Evolutionary conservation across 1,140 invertebrate species (phyloP).

Genomic region (Drepana arcuata): DNA sequence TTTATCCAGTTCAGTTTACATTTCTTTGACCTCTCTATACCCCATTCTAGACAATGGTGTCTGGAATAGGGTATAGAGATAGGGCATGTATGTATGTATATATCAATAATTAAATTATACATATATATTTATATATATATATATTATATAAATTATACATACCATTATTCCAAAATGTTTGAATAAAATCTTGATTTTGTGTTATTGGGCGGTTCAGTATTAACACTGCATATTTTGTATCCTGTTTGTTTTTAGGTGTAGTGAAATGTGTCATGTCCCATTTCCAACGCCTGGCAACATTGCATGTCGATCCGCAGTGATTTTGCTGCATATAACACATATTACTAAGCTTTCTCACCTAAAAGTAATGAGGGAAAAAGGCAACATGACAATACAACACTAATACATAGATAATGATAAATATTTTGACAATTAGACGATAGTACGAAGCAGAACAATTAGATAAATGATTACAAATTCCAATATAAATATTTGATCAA

Average conservation of each 20-base stretch:
- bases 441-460: too few relatives aligned
- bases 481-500: too few relatives aligned
- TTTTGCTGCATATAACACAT: conserved; percentile 28
- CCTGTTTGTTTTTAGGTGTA: conserved; percentile 7
- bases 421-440: too few relatives aligned
- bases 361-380: conserved; percentile 11
- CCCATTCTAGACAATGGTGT: too few relatives aligned
- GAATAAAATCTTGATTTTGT: conserved; percentile 35
- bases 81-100: too few relatives aligned
- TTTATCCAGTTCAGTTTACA: too few relatives aligned
- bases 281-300: conserved; percentile 28
- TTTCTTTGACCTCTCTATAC: too few relatives aligned
- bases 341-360: conserved; percentile 27
- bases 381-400: neutral
- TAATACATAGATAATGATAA: neutral
- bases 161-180: conserved; percentile 54
- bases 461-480: too few relatives aligned
- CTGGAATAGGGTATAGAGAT: too few relatives aligned
- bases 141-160: too few relatives aligned
- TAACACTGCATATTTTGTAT: conserved; percentile 44
- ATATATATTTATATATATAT: too few relatives aligned
- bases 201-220: conserved; percentile 44
- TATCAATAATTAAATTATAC: too few relatives aligned
- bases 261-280: conserved; percentile 39
- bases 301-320: conserved; percentile 14